Conservation (phyloP, 2,113 vertebrate species). For the Muscicapa adusta region DNA sequence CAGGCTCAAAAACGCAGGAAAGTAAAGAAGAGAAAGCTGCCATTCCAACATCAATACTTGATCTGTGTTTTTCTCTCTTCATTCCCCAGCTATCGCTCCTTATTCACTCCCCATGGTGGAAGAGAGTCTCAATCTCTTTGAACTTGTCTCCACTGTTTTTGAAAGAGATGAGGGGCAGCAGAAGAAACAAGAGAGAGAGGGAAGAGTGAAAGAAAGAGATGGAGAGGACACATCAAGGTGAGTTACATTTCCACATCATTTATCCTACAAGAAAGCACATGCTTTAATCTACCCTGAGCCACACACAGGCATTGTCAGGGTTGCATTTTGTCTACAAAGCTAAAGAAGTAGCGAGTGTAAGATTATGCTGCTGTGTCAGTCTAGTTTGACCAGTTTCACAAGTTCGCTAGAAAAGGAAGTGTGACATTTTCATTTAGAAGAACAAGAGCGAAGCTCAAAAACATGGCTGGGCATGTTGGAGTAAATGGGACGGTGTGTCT, state of each 20-base stretch:
- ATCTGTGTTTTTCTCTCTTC: neutral
- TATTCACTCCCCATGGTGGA: slow-evolving; percentile 44
- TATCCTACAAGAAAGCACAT: slow-evolving; percentile 76
- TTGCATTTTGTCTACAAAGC: slow-evolving; percentile 63
- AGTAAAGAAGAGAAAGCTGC: neutral
- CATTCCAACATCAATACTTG: slow-evolving; percentile 40
- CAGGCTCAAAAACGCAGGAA: neutral
- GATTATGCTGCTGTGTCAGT: slow-evolving; percentile 2
- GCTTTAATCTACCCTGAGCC: slow-evolving; percentile 73
- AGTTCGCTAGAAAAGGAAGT: slow-evolving; percentile 39
- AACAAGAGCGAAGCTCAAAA: slow-evolving; percentile 11
- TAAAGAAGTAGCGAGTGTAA: neutral
- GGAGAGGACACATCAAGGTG: slow-evolving; percentile 78
- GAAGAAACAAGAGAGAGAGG: slow-evolving; percentile 42
- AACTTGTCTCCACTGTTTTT: slow-evolving; percentile 75
- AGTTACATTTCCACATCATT: slow-evolving; percentile 81
- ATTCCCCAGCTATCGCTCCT: slow-evolving; percentile 46
- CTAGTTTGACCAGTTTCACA: slow-evolving; percentile 69
- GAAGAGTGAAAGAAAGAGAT: neutral
- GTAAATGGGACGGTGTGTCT: neutral
- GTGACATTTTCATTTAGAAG: slow-evolving; percentile 58
- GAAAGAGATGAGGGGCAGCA: slow-evolving; percentile 63
- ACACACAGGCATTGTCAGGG: slow-evolving; percentile 44
- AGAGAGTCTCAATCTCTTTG: slow-evolving; percentile 67
- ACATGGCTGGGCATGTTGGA: slow-evolving; percentile 45